phyloP scores from a whole-genome alignment of 2,888 invertebrate genomes.

The Limnephilus lunatus region DNA sequence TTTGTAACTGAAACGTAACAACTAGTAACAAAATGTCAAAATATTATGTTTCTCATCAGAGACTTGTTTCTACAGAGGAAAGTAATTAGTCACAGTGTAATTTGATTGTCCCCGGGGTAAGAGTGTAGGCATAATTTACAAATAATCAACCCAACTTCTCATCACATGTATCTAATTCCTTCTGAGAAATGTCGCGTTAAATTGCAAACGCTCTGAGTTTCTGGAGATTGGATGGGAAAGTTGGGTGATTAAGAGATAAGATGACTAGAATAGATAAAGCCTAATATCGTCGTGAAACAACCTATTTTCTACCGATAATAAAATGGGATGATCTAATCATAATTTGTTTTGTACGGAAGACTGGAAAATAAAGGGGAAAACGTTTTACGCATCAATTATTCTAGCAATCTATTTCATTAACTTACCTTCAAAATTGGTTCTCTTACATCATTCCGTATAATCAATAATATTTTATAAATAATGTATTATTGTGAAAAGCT shows the following conservation, averaged over 20 bases:
- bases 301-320: neutral
- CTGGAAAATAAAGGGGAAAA: neutral
- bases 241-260: constrained; percentile 11
- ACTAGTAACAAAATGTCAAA: neutral
- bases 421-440: neutral
- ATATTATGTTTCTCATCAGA: neutral
- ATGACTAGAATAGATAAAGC: neutral
- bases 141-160: neutral
- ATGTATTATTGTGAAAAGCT: no score
- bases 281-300: neutral
- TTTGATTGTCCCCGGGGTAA: neutral
- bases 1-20: neutral
- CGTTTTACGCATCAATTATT: neutral
- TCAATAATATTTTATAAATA: no score
- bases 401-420: neutral
- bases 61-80: neutral
- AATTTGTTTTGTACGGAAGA: neutral
- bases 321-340: neutral
- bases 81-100: neutral
- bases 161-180: neutral
- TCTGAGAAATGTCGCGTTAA: neutral
- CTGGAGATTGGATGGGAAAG: constrained; percentile 12
- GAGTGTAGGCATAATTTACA: neutral
- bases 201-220: neutral
- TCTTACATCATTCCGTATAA: neutral